Conservation (phyloP, 2,797 vertebrate genomes). For the Poeciliopsis turneri region DNA sequence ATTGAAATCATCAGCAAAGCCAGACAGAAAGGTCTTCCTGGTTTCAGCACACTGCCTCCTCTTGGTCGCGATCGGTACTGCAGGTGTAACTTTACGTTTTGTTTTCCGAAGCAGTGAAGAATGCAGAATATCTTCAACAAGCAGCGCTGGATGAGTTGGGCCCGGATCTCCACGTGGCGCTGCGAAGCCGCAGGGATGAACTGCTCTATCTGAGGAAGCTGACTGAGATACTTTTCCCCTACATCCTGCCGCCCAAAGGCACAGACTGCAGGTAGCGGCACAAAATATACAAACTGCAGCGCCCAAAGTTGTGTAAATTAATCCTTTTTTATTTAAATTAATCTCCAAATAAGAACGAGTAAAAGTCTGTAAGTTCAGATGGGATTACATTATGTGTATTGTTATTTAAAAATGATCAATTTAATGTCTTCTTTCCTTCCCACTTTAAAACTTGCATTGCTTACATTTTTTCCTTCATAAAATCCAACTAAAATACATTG, state of each 20-base stretch:
- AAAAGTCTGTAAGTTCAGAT: no score
- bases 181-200: conserved; percentile 95
- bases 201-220: conserved; percentile 96
- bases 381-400: no score
- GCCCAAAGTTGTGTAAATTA: background rate
- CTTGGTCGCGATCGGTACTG: background rate
- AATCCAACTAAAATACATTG: no score
- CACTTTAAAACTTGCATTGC: no score
- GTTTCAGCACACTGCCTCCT: background rate
- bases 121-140: conserved; percentile 90
- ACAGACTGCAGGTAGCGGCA: conserved; percentile 89
- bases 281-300: background rate
- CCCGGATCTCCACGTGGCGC: conserved; percentile 92
- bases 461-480: no score
- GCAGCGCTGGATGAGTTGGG: conserved; percentile 95
- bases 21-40: conserved; percentile 89
- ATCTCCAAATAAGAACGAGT: no score
- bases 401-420: no score
- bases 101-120: conserved; percentile 84
- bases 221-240: conserved; percentile 94
- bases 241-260: conserved; percentile 93
- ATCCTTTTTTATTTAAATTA: background rate
- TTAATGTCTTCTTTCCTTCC: no score
- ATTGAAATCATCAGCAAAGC: conserved; percentile 97
- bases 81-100: background rate